These are phyloP conservation scores for Teleiodes luculella DNA, from an alignment of 2,888 invertebrate species.

Conservation along the genomic window DNA sequence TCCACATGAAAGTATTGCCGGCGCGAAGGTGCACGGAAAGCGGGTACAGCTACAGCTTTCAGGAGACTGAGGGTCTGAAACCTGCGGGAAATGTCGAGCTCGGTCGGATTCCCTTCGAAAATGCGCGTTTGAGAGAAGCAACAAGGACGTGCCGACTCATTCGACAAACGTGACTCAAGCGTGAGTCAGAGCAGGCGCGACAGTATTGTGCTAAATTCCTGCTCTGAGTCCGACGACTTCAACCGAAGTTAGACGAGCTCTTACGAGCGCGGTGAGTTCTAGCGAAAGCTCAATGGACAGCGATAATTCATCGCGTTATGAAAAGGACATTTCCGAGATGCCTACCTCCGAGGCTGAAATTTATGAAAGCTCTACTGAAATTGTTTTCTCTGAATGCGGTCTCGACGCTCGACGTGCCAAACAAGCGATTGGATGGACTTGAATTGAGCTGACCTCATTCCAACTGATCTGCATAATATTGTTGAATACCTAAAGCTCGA, in stretches of 20 bases:
- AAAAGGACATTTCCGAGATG: constrained; percentile 55
- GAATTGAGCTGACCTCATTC: neutral
- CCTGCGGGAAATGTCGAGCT: constrained; percentile 72
- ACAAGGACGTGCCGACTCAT: constrained; percentile 38
- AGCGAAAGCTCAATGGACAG: constrained; percentile 68
- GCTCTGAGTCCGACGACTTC: constrained; percentile 26
- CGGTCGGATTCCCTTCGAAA: constrained; percentile 63
- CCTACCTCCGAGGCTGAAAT: constrained; percentile 15
- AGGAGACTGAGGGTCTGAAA: constrained; percentile 63
- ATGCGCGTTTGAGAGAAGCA: constrained; percentile 36
- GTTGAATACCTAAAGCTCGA: too few species aligned
- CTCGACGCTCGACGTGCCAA: constrained; percentile 9
- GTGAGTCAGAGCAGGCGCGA: constrained; percentile 55
- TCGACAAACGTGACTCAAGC: constrained; percentile 42
- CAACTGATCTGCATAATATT: neutral
- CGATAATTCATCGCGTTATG: constrained; percentile 55
- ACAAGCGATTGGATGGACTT: constrained; percentile 4
- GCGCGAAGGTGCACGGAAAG: constrained; percentile 28
- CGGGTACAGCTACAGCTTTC: constrained; percentile 43
- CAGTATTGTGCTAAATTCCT: constrained; percentile 15
- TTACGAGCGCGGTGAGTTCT: constrained; percentile 41
- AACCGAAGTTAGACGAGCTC: constrained; percentile 46
- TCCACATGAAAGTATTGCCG: constrained; percentile 48
- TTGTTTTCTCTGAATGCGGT: constrained; percentile 3
- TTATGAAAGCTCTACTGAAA: constrained; percentile 9